Evolutionary conservation across 2,888 invertebrate species (phyloP).

Genomic region (Stegophylla sp.): DNA sequence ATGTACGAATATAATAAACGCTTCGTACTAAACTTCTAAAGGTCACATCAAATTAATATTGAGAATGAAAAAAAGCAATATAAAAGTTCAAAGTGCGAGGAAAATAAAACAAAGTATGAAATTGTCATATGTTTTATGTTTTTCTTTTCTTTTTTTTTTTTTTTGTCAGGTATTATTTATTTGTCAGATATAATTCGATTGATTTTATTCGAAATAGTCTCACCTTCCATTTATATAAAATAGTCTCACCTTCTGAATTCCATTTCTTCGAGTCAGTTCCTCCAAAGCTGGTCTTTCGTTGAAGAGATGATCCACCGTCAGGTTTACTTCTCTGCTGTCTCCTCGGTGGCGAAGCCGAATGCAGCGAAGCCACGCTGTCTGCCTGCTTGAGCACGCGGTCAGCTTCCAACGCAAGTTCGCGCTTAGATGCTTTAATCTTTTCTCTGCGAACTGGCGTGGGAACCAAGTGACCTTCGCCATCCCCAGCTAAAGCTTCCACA

Average conservation of each 20-base stretch:
- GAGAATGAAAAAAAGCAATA: no score
- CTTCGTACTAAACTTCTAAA: no score
- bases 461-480: constrained; percentile 67
- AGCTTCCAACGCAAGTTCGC: constrained; percentile 75
- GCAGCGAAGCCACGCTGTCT: constrained; percentile 68
- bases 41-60: no score
- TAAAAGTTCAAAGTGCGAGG: no score
- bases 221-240: no score
- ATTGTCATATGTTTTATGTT: no score
- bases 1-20: no score
- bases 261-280: constrained; percentile 51
- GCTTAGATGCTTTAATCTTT: constrained; percentile 74
- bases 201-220: no score
- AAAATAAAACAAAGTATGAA: no score
- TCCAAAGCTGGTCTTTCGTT: constrained; percentile 49
- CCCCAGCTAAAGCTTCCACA: constrained; percentile 67
- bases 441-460: constrained; percentile 68
- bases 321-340: constrained; percentile 51
- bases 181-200: no score
- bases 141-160: no score
- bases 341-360: constrained; percentile 44
- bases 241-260: constrained; percentile 47
- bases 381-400: constrained; percentile 78
- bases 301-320: constrained; percentile 14
- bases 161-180: no score